Evolutionary conservation across 2,113 vertebrate species (phyloP).

Genomic region (Falcunculus frontatus): DNA sequence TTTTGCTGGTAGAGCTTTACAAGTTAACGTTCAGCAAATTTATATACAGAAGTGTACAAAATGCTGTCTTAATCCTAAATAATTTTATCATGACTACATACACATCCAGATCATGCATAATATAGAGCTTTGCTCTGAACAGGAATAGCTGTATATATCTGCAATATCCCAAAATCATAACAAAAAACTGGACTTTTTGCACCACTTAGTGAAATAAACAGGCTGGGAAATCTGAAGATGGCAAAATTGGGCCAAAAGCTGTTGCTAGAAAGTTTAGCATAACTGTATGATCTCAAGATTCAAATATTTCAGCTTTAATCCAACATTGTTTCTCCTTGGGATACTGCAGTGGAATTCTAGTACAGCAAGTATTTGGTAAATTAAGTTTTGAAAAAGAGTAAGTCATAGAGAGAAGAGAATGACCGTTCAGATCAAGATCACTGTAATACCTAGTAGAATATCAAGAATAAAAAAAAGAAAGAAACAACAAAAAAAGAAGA

Average conservation of each 20-base stretch:
- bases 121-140: accelerated
- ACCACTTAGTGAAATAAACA: neutral
- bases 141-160: neutral
- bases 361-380: neutral
- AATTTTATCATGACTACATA: neutral
- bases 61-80: neutral
- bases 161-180: neutral
- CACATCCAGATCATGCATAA: neutral
- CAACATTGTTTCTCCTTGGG: neutral
- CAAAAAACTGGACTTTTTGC: neutral
- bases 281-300: neutral
- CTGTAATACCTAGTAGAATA: neutral
- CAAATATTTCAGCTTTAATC: neutral
- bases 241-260: neutral
- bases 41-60: neutral
- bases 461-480: neutral
- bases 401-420: neutral
- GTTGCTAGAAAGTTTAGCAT: neutral
- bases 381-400: neutral
- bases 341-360: neutral
- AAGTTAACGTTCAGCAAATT: neutral
- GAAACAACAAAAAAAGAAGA: neutral
- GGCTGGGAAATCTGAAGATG: neutral
- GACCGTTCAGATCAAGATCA: neutral
- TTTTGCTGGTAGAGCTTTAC: neutral